Evolutionary conservation across 2,797 vertebrate species (phyloP), one percentile per base, ranked within the genome.

Genomic region (Bradypodion pumilum): DNA sequence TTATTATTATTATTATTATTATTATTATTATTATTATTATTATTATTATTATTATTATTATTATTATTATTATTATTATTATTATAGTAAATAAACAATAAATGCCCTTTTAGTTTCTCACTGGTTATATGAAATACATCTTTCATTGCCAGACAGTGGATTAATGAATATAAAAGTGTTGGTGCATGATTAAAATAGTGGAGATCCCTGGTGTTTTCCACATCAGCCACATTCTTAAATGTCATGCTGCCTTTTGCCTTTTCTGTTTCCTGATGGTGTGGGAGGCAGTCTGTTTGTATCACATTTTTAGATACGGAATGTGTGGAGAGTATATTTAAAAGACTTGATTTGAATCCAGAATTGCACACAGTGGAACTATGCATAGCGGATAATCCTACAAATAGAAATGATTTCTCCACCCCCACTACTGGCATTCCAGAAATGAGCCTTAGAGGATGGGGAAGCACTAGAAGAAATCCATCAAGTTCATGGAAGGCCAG

Each of bases 1-100:
- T 90, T 90, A 86, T 84, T n/a, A n/a, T 90, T 90, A 86, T 84
- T n/a, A n/a, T 90, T 90, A 86, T 84, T n/a, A n/a, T 90, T 90
- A 86, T n/a, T n/a, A n/a, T n/a, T n/a, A n/a, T 90, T 90, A 86
- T 84, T 90, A 86, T 84, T n/a, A n/a, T 90, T 90, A 86, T 84
- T n/a, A n/a, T 90, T 90, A 86, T 84, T n/a, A n/a, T 90, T 90
- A 86, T 84, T n/a, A n/a, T 90, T 90, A 86, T 84, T n/a, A n/a
- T 90, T 90, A 86, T 84, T n/a, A n/a, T 90, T 90, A 86, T 84
- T n/a, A n/a, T 90, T 90, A 86, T n/a, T n/a, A n/a, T n/a, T n/a
- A n/a, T 90, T 90, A 86, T 84, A 80, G 52, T 85, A 84, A 92
- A 85, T 92, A 73, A 88, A 84, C 85, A 52, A n/a, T n/a, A n/a